These are phyloP conservation scores for Spilosoma lubricipeda DNA, from an alignment of 2,888 invertebrate genomes.

Conservation along the genomic window DNA sequence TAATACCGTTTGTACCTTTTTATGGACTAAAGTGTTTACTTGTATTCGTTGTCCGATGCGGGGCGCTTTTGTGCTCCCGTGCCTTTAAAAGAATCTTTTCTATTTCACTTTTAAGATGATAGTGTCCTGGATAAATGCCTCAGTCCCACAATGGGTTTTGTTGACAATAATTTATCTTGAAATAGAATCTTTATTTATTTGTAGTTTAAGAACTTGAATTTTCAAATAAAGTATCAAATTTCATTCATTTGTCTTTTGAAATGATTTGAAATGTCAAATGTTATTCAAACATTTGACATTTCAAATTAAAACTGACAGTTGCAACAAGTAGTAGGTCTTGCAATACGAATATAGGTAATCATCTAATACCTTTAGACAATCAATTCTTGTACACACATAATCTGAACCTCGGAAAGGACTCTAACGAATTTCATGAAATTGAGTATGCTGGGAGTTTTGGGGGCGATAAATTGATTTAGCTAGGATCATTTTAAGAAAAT, in stretches of 20 bases:
- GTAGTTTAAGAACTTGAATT: neutral
- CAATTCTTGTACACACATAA: too few relatives aligned
- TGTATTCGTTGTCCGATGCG: constrained; percentile 80
- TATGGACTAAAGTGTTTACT: constrained; percentile 83
- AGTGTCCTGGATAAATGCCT: constrained; percentile 48
- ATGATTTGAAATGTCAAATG: neutral
- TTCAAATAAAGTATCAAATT: neutral
- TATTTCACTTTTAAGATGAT: constrained; percentile 62
- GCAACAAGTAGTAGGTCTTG: neutral
- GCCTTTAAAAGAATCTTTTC: constrained; percentile 59
- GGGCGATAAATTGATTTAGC: too few relatives aligned
- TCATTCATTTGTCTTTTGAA: too few relatives aligned
- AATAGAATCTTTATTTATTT: neutral
- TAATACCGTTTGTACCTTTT: constrained; percentile 82
- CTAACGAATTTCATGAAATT: too few relatives aligned
- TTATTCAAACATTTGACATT: neutral
- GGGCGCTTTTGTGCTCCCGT: constrained; percentile 71
- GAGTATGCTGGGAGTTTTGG: too few relatives aligned
- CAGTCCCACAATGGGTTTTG: constrained; percentile 40
- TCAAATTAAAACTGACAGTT: neutral
- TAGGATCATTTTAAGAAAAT: too few relatives aligned
- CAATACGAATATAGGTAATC: neutral
- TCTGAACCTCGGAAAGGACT: too few relatives aligned
- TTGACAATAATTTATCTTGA: constrained; percentile 15
- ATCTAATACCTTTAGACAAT: too few relatives aligned